Percentiles rank a stretch among this genome's conserved stretches.
phyloP scores from a whole-genome alignment of 2,797 vertebrate species.

The Sebastes trivittatus region DNA sequence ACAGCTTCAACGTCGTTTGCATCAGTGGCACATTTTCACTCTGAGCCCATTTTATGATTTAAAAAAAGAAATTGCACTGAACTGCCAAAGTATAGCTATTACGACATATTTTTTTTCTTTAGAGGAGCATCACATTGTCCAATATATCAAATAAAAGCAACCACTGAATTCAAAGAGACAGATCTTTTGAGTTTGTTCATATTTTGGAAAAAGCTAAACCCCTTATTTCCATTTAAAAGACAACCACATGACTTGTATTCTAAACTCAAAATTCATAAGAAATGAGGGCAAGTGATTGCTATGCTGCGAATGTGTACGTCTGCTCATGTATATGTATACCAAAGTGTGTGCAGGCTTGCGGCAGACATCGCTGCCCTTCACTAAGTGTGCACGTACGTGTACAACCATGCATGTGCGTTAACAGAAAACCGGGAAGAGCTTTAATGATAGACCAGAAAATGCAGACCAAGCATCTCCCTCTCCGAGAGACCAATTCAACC shows the following conservation, averaged over 20 bases:
- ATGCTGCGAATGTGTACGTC: not conserved
- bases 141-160: not conserved
- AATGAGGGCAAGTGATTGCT: not conserved
- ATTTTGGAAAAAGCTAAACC: constrained; percentile 1
- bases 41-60: constrained; percentile 1
- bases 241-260: not conserved
- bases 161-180: not conserved
- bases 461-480: constrained; percentile 61
- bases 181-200: not conserved
- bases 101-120: not conserved
- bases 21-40: constrained; percentile 10
- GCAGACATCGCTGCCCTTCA: constrained; percentile 8
- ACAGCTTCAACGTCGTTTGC: not conserved
- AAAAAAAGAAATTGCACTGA: constrained; percentile 1
- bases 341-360: not conserved
- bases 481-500: constrained; percentile 59
- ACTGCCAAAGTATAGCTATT: not conserved
- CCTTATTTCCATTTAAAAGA: constrained; percentile 31
- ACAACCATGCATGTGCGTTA: constrained; percentile 4
- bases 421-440: constrained; percentile 30
- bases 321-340: not conserved
- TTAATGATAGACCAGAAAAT: constrained; percentile 67
- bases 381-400: not conserved
- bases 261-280: not conserved
- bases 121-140: not conserved